These are phyloP conservation scores for Sebastes dallii DNA, from an alignment of 2,797 vertebrate genomes.

Conservation along the genomic window DNA sequence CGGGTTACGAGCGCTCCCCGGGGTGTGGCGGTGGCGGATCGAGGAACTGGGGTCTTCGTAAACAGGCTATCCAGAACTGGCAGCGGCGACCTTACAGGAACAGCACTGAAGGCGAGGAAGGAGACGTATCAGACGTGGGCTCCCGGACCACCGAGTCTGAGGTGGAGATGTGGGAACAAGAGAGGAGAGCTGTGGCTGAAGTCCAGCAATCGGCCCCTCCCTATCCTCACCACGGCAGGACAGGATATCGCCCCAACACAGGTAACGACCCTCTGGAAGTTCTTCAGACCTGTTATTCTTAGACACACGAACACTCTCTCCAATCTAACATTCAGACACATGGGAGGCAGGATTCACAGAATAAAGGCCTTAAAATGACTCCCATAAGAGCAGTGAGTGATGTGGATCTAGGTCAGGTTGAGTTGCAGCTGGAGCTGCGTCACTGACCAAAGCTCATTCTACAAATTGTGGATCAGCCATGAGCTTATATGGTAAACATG, in stretches of 20 bases:
- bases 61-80: conserved; percentile 99
- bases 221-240: conserved; percentile 80
- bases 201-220: conserved; percentile 78
- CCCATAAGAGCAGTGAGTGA: conserved; percentile 14
- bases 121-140: conserved; percentile 93
- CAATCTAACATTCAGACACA: conserved; percentile 10
- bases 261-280: conserved; percentile 71
- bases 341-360: conserved; percentile 1
- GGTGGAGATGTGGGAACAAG: conserved; percentile 92
- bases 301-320: conserved; percentile 2
- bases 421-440: conserved; percentile 16
- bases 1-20: conserved; percentile 79
- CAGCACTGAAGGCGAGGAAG: conserved; percentile 97
- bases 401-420: conserved; percentile 61
- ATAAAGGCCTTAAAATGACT: conserved; percentile 26
- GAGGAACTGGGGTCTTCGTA: conserved; percentile 91
- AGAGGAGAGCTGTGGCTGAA: conserved; percentile 82
- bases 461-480: neutral
- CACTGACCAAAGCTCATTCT: neutral
- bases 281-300: neutral
- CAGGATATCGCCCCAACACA: conserved; percentile 84
- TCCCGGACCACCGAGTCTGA: conserved; percentile 96
- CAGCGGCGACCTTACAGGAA: conserved; percentile 95
- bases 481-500: neutral
- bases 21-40: conserved; percentile 77